Evolutionary conservation across 1,140 invertebrate species (phyloP).

Genomic region (Maconellicoccus hirsutus): DNA sequence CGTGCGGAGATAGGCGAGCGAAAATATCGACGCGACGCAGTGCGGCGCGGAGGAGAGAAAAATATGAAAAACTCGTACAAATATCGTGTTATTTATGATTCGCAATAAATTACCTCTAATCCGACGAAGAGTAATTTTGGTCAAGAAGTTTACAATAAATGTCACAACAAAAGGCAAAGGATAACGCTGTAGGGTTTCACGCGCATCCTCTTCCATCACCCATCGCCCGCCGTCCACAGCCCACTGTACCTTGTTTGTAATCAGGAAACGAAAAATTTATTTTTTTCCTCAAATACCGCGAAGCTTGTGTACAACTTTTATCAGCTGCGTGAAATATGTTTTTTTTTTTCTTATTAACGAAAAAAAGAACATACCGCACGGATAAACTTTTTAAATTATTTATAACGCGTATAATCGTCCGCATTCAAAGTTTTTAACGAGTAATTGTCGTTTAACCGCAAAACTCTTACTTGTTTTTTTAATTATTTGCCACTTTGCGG

Average conservation of each 20-base stretch:
- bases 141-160: not conserved
- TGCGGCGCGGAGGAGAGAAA: too few relatives aligned
- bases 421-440: not conserved
- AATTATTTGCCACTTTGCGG: not conserved
- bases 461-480: not conserved
- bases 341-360: too few relatives aligned
- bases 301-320: too few relatives aligned
- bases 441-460: not conserved
- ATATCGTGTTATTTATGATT: not conserved
- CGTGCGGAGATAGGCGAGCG: not conserved
- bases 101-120: not conserved
- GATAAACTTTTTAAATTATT: slow-evolving; percentile 10
- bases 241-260: too few relatives aligned
- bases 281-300: too few relatives aligned
- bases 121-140: not conserved
- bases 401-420: not conserved
- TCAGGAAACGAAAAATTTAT: too few relatives aligned
- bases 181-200: not conserved
- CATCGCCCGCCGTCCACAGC: too few relatives aligned
- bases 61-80: not conserved
- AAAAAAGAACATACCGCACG: not conserved
- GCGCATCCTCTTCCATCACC: not conserved
- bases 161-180: not conserved
- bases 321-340: too few relatives aligned
- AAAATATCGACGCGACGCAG: not conserved